Conservation (phyloP, 2,113 vertebrate species). For the Labeo rohita region DNA sequence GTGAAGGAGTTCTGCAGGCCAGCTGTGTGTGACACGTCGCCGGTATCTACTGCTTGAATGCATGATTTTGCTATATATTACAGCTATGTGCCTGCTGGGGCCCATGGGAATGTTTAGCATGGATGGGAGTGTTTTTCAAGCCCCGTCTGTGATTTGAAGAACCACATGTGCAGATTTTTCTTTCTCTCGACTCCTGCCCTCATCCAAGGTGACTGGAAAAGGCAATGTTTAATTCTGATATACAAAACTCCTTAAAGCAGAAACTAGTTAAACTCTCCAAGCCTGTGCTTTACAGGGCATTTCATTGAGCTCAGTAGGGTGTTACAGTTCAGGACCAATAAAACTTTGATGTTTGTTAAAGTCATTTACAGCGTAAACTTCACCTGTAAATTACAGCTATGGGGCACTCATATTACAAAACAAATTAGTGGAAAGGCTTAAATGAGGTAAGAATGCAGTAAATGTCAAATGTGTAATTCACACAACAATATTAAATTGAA, state of each 20-base stretch:
- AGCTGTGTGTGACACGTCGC: constrained; percentile 4
- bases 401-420: not conserved
- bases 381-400: not conserved
- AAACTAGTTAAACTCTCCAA: constrained; percentile 5
- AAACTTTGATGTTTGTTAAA: not conserved
- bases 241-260: not conserved
- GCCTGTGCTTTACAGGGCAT: constrained; percentile 14
- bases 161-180: constrained; percentile 7
- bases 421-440: constrained; percentile 4
- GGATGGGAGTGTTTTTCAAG: constrained; percentile 22
- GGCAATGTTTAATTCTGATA: not conserved
- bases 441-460: not conserved
- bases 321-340: constrained; percentile 10
- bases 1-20: not conserved
- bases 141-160: constrained; percentile 17
- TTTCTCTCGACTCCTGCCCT: not conserved
- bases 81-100: not conserved
- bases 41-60: not conserved
- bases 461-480: not conserved
- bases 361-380: not conserved
- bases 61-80: constrained; percentile 15
- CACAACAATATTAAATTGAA: too few relatives aligned
- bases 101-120: not conserved
- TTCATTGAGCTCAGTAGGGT: constrained; percentile 40
- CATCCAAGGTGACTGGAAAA: not conserved